Evolutionary conservation across 35 echinoderm and acorn worm species (phyloP).

Genomic region (Apostichopus japonicus): DNA sequence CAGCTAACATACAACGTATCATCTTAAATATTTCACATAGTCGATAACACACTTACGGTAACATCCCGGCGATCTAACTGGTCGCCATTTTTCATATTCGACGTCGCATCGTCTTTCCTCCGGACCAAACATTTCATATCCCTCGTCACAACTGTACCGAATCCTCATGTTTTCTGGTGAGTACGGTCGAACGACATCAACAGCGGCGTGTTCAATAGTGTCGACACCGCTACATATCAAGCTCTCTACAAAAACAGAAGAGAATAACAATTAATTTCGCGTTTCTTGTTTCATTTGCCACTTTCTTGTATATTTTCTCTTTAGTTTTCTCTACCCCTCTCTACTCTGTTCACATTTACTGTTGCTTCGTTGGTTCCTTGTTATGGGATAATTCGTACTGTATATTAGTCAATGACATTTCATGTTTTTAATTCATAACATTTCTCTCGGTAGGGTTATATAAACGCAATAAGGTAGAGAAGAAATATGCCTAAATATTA

Average conservation of each 20-base stretch:
- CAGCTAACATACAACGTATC: neutral
- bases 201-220: slow-evolving; percentile 66
- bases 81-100: slow-evolving; percentile 82
- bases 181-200: slow-evolving; percentile 58
- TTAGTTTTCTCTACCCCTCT: too few relatives aligned
- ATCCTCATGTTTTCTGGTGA: slow-evolving; percentile 74
- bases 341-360: too few relatives aligned
- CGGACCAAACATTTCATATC: slow-evolving; percentile 79
- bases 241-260: slow-evolving; percentile 68
- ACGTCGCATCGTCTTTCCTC: slow-evolving; percentile 72
- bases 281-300: too few relatives aligned
- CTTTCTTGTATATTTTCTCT: too few relatives aligned
- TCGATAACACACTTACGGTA: slow-evolving; percentile 66
- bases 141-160: slow-evolving; percentile 80
- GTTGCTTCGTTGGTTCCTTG: too few relatives aligned
- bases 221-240: slow-evolving; percentile 81
- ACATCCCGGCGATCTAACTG: slow-evolving; percentile 62
- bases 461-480: too few relatives aligned
- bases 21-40: neutral
- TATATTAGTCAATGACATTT: neutral
- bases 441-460: neutral
- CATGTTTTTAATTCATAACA: neutral
- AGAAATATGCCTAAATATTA: too few relatives aligned
- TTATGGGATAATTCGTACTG: neutral
- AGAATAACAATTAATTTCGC: neutral